A percentile compares a stretch with the other conserved stretches of the same genome.
phyloP scores from a whole-genome alignment of 2,797 vertebrate genomes.

The Sebastes nivosus region DNA sequence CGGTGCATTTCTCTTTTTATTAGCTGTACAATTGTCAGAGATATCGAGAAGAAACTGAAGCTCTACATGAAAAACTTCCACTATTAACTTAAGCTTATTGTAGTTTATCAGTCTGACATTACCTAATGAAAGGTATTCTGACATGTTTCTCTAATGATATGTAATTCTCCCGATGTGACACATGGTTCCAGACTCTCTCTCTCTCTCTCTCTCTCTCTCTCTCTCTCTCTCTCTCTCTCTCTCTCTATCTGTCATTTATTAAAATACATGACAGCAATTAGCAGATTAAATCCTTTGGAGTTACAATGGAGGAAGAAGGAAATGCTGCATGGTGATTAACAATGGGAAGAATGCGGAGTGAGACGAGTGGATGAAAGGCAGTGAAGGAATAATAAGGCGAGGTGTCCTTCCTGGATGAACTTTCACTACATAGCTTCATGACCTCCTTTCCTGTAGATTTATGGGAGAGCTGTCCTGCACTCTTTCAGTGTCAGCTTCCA shows the following conservation, averaged over 20 bases:
- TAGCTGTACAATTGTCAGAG: too few species aligned
- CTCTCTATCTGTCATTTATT: not conserved
- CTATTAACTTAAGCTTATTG: not conserved
- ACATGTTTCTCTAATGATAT: slow-evolving; percentile 1
- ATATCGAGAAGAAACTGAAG: not conserved
- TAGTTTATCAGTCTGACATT: not conserved
- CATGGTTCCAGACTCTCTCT: not conserved
- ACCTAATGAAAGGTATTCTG: not conserved
- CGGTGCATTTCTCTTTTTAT: too few species aligned
- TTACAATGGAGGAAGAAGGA: not conserved
- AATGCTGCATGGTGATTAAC: not conserved
- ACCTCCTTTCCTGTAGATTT: slow-evolving; percentile 42
- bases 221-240: too few species aligned
- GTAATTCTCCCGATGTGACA: not conserved
- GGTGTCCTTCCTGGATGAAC: slow-evolving; percentile 30
- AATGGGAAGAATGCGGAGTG: not conserved
- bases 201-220: too few species aligned
- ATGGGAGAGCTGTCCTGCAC: slow-evolving; percentile 18
- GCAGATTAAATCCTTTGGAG: not conserved
- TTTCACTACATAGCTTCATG: slow-evolving; percentile 8
- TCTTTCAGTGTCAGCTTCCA: slow-evolving; percentile 34
- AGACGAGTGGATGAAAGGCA: not conserved
- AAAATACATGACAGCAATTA: not conserved
- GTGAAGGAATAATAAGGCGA: not conserved
- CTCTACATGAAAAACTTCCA: not conserved